phyloP scores from a whole-genome alignment of 2,797 vertebrate genomes.

The Dromococcyx pavoninus region DNA sequence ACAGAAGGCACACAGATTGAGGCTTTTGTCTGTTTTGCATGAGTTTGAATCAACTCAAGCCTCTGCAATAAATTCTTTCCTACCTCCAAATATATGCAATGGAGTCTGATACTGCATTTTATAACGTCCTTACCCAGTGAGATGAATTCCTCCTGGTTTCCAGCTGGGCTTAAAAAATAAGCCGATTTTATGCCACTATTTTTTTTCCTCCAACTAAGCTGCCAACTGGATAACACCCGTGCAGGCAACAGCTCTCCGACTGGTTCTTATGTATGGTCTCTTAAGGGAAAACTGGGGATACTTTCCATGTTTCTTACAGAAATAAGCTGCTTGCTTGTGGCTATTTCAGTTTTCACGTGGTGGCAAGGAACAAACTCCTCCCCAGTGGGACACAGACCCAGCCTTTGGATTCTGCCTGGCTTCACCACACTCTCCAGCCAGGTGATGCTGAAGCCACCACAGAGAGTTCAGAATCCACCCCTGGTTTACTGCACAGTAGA shows the following conservation, averaged over 20 bases:
- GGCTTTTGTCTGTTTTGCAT: background rate
- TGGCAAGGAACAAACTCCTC: background rate
- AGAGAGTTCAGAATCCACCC: background rate
- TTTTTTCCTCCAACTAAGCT: conserved; percentile 2
- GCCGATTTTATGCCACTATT: conserved; percentile 22
- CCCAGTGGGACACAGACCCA: background rate
- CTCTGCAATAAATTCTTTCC: background rate
- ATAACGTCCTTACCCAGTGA: background rate
- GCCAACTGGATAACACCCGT: background rate
- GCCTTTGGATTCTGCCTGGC: background rate
- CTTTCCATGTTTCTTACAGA: background rate
- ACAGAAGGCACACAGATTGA: background rate
- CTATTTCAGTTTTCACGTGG: fast-evolving
- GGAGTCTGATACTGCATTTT: background rate
- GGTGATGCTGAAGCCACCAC: fast-evolving
- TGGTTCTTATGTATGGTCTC: background rate
- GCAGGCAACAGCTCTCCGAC: background rate
- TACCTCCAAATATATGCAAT: background rate
- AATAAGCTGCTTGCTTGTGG: background rate
- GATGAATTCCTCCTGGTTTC: background rate
- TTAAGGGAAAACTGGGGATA: background rate
- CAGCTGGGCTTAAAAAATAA: conserved; percentile 41
- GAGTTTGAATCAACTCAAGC: background rate
- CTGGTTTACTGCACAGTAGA: background rate
- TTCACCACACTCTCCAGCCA: background rate